These are phyloP conservation scores for Drosophila buzzatii DNA, from an alignment of 2,888 invertebrate genomes.

Conservation along the genomic window DNA sequence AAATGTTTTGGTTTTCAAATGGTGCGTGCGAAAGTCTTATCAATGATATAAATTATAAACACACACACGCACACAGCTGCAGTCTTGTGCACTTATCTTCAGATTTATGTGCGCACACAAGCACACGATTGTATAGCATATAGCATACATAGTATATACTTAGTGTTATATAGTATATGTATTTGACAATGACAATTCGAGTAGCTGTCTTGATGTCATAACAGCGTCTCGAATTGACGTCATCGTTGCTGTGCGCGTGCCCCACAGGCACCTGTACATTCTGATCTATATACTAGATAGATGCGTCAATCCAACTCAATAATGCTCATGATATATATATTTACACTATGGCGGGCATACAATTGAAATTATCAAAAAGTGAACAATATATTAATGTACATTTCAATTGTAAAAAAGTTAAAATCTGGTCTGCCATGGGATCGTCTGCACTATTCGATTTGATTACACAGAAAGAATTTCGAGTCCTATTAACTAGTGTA, in stretches of 20 bases:
- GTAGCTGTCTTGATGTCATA: constrained; percentile 63
- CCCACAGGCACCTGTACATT: constrained; percentile 12
- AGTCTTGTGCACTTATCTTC: constrained; percentile 36
- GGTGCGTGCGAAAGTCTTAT: constrained; percentile 44
- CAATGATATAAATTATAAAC: constrained; percentile 61
- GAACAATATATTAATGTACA: background rate
- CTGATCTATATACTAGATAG: constrained; percentile 3
- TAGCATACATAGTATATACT: constrained; percentile 10
- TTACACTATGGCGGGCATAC: constrained; percentile 3
- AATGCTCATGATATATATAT: background rate
- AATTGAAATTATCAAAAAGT: background rate
- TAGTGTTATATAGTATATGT: background rate
- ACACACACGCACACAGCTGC: constrained; percentile 2
- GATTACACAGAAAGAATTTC: background rate
- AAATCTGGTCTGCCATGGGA: background rate
- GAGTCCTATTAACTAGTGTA: background rate
- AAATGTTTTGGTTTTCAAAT: constrained; percentile 39
- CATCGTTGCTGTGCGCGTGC: constrained; percentile 38
- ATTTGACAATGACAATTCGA: constrained; percentile 47
- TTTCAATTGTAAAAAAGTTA: background rate
- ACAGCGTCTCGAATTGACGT: constrained; percentile 60
- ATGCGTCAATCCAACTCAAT: background rate
- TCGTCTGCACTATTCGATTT: background rate
- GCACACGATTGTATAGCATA: background rate
- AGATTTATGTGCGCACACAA: constrained; percentile 11